Base-by-base conservation (phyloP, 2,797 vertebrate species). In the Limnodromus scolopaceus region DNA sequence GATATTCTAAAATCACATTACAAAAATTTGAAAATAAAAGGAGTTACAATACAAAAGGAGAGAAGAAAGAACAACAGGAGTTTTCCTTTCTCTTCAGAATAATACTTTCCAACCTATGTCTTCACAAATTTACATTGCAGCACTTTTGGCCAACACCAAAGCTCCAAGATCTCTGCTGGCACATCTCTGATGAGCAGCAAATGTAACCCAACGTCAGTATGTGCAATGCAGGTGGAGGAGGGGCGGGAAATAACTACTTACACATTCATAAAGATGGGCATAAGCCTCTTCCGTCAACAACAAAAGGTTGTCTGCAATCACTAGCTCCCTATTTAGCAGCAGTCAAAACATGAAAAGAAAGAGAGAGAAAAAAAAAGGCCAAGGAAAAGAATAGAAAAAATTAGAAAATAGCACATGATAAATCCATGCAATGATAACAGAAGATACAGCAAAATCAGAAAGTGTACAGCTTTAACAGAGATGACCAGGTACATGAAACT, bases 81-180 rank as follows among this genome's bases (percentile, higher is more conserved):
- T 19, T 54, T 39, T 66, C 16, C 3, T 4, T 88, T 55, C 30
- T 54, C 19, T 48, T 54, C 45, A 48, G 16, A 22, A 6, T 10
- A 54, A 58, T n/a, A 22, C 19, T 87, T 92, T 53, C 45, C 20
- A 51, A 14, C 14, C 36, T 58, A 6, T 6, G 20, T 72, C 14
- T n/a, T 80, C 55, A 38, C 68, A 51, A 71, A 83, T 34, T 32
- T 10, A 36, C 9, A 4, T 15, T 46, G 18, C 41, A 54, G 22
- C 12, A 2, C 10, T 85, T 45, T 3, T 32, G 41, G 20, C 13
- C 55, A 51, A 0, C 9, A 48, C 22, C 24, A 58, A 84, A 65
- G 11, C 18, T 74, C 43, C 20, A 45, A 75, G 46, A 38, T 39
- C 17, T 32, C 4, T 0, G 0, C 6, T 17, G 27, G 16, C 30